Conservation (phyloP, 2,888 invertebrate species). For the Polyploca ridens region DNA sequence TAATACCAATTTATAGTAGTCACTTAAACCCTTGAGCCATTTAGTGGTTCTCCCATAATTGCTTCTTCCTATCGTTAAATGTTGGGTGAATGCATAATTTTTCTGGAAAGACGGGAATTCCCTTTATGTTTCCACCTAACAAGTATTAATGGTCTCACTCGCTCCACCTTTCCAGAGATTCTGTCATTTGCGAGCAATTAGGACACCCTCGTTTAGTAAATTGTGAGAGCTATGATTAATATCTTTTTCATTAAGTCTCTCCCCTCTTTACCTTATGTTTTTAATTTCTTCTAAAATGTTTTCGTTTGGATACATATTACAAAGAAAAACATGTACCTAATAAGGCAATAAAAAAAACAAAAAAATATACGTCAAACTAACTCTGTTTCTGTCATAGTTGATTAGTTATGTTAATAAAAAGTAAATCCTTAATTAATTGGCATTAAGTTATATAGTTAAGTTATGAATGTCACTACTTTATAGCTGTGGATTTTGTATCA, state of each 20-base stretch:
- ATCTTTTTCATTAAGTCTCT: constrained; percentile 45
- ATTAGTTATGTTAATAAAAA: no score
- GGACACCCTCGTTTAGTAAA: constrained; percentile 60
- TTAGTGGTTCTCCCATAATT: constrained; percentile 46
- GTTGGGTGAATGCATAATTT: constrained; percentile 68
- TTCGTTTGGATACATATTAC: no score
- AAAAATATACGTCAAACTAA: no score
- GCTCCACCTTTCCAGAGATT: constrained; percentile 55
- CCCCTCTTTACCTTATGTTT: background rate
- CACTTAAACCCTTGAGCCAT: constrained; percentile 34
- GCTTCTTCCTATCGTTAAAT: constrained; percentile 35
- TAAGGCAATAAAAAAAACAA: background rate
- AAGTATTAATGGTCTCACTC: constrained; percentile 65
- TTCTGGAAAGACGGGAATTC: constrained; percentile 62
- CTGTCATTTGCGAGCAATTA: constrained; percentile 74
- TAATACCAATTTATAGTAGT: constrained; percentile 39
- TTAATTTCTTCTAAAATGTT: constrained; percentile 4
- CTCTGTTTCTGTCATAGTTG: no score
- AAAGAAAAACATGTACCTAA: background rate
- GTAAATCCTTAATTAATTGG: no score
- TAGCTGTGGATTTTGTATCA: no score
- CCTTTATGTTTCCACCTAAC: constrained; percentile 70
- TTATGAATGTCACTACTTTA: no score
- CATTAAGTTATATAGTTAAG: no score
- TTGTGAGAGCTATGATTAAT: constrained; percentile 63